These are phyloP conservation scores for Malurus cyaneus DNA, from an alignment of 2,113 vertebrate species.

Conservation along the genomic window DNA sequence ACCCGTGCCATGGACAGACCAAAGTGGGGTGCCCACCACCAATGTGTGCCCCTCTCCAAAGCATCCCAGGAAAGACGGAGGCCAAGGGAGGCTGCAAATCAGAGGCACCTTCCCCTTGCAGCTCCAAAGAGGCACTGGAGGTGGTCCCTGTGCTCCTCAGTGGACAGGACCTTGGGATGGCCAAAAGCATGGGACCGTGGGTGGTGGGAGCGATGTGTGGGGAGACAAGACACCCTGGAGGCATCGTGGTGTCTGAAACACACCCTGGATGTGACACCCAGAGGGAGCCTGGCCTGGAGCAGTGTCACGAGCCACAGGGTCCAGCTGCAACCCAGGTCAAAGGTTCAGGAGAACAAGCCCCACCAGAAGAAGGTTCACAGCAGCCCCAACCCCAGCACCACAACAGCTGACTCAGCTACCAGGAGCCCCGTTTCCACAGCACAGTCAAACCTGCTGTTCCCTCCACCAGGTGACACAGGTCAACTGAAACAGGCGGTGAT, in stretches of 20 bases:
- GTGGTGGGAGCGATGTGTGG: rapidly evolving
- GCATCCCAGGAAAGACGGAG: not conserved
- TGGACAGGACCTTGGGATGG: not conserved
- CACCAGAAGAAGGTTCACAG: not conserved
- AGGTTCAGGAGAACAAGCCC: not conserved
- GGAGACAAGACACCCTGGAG: not conserved
- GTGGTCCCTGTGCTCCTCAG: not conserved
- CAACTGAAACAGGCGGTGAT: not conserved
- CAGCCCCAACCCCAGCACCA: not conserved
- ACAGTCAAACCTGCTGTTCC: not conserved
- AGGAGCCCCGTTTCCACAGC: not conserved
- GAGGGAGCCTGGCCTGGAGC: not conserved
- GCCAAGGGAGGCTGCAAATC: not conserved
- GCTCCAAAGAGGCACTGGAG: not conserved
- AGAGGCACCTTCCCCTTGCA: not conserved
- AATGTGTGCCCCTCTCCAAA: not conserved
- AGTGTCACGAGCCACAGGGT: not conserved
- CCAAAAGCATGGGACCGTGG: rapidly evolving
- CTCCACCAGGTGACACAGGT: not conserved
- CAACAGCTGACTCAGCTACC: not conserved
- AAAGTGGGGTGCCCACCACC: not conserved
- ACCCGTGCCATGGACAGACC: rapidly evolving
- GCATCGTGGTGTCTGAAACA: not conserved
- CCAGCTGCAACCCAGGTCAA: not conserved
- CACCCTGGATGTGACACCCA: not conserved